A percentile compares a stretch with the other conserved stretches of the same genome.
phyloP scores from a whole-genome alignment of 64 coral and sea anemone species.

The Pachyseris speciosa region DNA sequence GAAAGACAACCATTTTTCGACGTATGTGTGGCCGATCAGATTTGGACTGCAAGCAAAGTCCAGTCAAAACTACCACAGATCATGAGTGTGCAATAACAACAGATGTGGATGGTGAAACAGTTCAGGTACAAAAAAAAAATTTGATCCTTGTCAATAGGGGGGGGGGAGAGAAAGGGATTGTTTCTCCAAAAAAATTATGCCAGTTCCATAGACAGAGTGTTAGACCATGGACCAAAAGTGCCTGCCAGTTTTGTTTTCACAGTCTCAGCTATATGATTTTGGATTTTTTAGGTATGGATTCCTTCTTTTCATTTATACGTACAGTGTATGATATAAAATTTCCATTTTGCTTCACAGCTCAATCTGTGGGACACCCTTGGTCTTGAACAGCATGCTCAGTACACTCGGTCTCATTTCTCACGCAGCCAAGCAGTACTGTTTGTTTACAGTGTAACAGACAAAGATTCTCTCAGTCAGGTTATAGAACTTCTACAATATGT shows the following conservation, averaged over 20 bases:
- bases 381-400: neutral
- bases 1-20: slow-evolving; percentile 88
- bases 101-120: neutral
- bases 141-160: no score
- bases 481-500: neutral
- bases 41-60: neutral
- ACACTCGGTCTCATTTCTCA: slow-evolving; percentile 17
- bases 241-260: no score
- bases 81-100: neutral
- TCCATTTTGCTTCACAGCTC: slow-evolving; percentile 2
- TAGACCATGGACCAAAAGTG: no score
- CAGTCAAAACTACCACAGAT: neutral
- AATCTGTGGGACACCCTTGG: slow-evolving; percentile 30
- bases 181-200: no score
- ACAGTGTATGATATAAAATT: neutral
- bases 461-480: neutral
- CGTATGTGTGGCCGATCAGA: neutral
- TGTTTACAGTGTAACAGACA: slow-evolving; percentile 43
- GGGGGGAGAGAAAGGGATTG: no score
- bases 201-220: no score
- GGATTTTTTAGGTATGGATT: no score
- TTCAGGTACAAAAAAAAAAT: neutral
- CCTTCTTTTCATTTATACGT: no score
- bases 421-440: slow-evolving; percentile 29
- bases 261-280: no score